Percentiles rank a stretch among this genome's conserved stretches.
Evolutionary conservation across 64 coral and sea anemone genomes (phyloP).

Genomic region (Orbicella faveolata): DNA sequence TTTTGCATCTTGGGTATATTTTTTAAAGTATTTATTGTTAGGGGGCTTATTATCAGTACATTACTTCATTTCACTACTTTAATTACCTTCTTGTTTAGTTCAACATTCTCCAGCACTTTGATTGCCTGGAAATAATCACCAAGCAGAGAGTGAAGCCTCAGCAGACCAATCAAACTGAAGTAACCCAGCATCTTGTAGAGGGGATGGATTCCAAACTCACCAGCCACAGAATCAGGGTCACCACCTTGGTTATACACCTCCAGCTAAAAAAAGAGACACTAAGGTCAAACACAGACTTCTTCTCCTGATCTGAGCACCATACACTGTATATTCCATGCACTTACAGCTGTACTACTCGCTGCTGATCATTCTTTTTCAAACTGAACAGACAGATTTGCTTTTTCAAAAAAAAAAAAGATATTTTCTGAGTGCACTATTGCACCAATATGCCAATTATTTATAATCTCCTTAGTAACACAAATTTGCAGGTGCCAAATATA

Average conservation of each 20-base stretch:
- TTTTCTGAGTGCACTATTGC: no score
- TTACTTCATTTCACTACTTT: no score
- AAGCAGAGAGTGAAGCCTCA: constrained; percentile 87
- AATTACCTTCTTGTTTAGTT: constrained; percentile 86
- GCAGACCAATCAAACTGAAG: constrained; percentile 95
- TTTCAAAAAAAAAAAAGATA: no score
- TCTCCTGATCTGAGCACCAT: background rate
- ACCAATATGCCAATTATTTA: no score
- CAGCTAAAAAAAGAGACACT: constrained; percentile 39
- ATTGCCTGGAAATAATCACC: constrained; percentile 96
- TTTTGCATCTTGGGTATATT: no score
- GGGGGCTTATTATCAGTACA: no score
- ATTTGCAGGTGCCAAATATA: no score
- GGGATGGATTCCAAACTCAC: constrained; percentile 91
- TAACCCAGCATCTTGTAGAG: constrained; percentile 98
- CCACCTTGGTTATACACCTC: constrained; percentile 79
- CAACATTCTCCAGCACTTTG: constrained; percentile 86
- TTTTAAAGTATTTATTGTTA: no score
- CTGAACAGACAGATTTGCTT: no score
- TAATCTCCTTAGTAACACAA: no score
- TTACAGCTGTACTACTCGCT: no score
- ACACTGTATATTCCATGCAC: background rate
- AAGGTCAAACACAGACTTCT: background rate
- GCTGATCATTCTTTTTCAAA: no score
- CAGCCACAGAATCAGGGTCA: constrained; percentile 83